Evolutionary conservation across 92 coral and sea anemone genomes (phyloP).

Genomic region (Zoanthus sansibaricus): DNA sequence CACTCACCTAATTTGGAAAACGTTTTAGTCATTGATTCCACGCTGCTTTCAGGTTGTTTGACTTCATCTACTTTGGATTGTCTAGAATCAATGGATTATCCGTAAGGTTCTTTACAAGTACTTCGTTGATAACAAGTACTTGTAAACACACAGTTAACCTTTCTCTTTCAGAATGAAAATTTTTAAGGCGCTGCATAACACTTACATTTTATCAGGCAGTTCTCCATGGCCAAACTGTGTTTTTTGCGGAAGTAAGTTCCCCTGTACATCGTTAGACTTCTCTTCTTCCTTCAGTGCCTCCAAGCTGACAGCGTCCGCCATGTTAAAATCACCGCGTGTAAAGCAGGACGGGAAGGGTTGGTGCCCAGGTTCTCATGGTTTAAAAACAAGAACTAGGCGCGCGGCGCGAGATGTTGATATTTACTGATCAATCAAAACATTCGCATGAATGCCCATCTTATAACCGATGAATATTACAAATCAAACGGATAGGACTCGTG

Average conservation of each 20-base stretch:
- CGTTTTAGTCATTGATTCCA: conserved; percentile 67
- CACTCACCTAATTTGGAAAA: conserved; percentile 82
- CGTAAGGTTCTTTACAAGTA: too few species aligned
- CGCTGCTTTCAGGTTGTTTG: conserved; percentile 49
- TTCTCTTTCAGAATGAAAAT: neutral
- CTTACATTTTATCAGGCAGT: neutral
- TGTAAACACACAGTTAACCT: neutral
- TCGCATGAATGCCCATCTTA: too few species aligned
- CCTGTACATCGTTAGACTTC: neutral
- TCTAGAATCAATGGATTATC: neutral
- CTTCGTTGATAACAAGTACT: neutral
- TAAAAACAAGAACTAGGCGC: too few species aligned
- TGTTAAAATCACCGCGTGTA: conserved; percentile 29
- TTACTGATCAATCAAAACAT: too few species aligned
- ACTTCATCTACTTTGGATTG: conserved; percentile 27
- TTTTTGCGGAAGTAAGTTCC: neutral
- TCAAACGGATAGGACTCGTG: too few species aligned
- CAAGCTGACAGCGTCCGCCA: conserved; percentile 55
- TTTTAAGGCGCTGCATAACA: neutral
- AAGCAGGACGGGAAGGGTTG: conserved; percentile 24
- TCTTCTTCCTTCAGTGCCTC: neutral
- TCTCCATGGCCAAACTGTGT: neutral
- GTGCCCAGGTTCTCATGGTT: neutral
- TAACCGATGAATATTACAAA: too few species aligned
- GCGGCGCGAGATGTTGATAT: too few species aligned